Base-by-base conservation (phyloP, 2,888 invertebrate genomes). In the Galeopsomyia nigrocyanea region DNA sequence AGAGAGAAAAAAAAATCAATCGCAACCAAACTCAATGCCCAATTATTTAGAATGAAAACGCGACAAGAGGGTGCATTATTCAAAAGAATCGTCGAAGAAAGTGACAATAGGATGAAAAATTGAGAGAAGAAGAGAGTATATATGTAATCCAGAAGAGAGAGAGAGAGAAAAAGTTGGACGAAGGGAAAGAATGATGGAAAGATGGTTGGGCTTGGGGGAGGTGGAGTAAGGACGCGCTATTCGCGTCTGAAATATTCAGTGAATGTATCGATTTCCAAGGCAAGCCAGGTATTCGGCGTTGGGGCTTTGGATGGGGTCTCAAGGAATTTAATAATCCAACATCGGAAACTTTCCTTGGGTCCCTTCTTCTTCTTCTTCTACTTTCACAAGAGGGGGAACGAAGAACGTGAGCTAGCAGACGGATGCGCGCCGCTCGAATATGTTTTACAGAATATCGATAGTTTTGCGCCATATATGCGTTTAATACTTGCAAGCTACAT, bases 311-410 rank as follows among this genome's bases (percentile, higher is more conserved):
- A 83, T 82, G 80, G 83, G 83, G 80, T 83, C 81, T 82, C 80
- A 79, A 84, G 85, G 86, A 86, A 86, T 86, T 86, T 86, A 86
- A 86, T 86, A 86, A 85, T 84, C 84, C 80, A 79, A 72, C 80
- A 80, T 83, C 82, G 82, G 81, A 81, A 84, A 85, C 83, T 84
- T 84, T 84, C 81, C 76, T 31, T 76, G 78, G 79, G 79, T 78
- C 79, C 77, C 78, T 80, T 79, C 78, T 80, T 79, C 78, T 79
- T 57, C 19, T 57, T 26, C 21, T 26, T 55, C 16, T 55, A 26
- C 26, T 26, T 57, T 57, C 3, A 14, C 10, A 6, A 22, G 57
- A 22, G 39, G n/a, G 31, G 6, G 58, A 5, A 31, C n/a, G n/a
- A 60, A 10, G 51, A 63, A 62, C 39, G 68, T 68, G 61, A 63